Evolutionary conservation across 2,113 vertebrate genomes (phyloP), one percentile per base, ranked within the genome.

Genomic region (Channa argus): DNA sequence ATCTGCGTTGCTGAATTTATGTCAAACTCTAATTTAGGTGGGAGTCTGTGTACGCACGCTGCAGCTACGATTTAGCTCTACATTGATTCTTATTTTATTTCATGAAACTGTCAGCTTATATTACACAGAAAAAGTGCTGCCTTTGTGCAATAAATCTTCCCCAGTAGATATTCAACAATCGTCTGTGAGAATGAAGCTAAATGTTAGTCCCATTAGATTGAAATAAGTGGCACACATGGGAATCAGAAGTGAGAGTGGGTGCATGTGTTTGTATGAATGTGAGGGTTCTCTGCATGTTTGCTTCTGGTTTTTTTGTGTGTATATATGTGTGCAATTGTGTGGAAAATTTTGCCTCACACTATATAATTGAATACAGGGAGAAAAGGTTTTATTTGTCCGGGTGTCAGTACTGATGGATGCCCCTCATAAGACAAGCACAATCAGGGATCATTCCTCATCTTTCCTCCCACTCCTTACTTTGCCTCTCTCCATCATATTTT

Each of bases 391-490:
- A 90, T 93, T 94, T 93, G 89, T 92, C 69, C 66, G 12, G 65
- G 61, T 91, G 89, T 93, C 91, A 90, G 43, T 73, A 34, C 79
- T 94, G 93, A 95, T 94, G 92, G 92, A 94, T 95, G 87, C 83
- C 79, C 90, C 90, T 95, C 93, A 95, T 94, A 95, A 94, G 89
- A 91, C 86, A 71, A 78, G 79, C 74, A 90, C 87, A 86, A 88
- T 94, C 89, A 87, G 76, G 79, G 79, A 92, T 92, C 92, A 91
- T 94, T 90, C 87, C 85, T 93, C 91, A 93, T 88, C 84, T 86
- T 80, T 72, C 71, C 82, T 78, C 90, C 86, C 77, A 88, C 92
- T 91, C 84, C 77, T 84, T 83, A 66, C 71, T 63, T 75, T 83
- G 73, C 66, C 79, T 24, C 24, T 87, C 82, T 76, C 74, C 66